phyloP scores from a whole-genome alignment of 2,888 invertebrate genomes.

The Alsophila aescularia region DNA sequence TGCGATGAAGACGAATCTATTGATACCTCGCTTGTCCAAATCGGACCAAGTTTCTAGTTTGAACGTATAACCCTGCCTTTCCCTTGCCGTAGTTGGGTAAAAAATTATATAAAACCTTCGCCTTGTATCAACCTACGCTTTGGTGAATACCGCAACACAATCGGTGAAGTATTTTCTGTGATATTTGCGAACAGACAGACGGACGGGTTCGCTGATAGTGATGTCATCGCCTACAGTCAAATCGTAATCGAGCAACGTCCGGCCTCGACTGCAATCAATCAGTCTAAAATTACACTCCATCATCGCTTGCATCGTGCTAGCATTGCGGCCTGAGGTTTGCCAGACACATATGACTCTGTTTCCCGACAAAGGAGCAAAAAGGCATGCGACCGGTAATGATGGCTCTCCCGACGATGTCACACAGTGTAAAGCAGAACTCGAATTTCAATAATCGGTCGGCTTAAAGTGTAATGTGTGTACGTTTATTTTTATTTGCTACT shows the following conservation, averaged over 20 bases:
- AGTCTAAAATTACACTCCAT: constrained; percentile 20
- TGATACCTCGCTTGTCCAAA: too few relatives aligned
- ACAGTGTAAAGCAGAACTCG: not conserved
- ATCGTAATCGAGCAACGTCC: constrained; percentile 5
- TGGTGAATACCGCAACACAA: too few relatives aligned
- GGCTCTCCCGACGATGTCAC: constrained; percentile 42
- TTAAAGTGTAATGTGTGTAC: not conserved
- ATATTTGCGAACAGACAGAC: too few relatives aligned
- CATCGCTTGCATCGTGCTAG: constrained; percentile 7
- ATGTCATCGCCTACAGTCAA: constrained; percentile 4
- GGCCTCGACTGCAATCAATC: constrained; percentile 12
- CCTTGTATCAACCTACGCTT: too few relatives aligned
- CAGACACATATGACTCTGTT: constrained; percentile 9
- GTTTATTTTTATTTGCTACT: too few relatives aligned
- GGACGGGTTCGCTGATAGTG: too few relatives aligned
- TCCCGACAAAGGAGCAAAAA: constrained; percentile 62
- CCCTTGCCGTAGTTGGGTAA: too few relatives aligned
- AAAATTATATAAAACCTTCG: too few relatives aligned
- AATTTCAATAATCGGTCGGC: not conserved
- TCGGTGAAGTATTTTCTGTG: too few relatives aligned
- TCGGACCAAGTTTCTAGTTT: too few relatives aligned
- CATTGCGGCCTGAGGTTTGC: not conserved
- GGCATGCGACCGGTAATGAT: constrained; percentile 60
- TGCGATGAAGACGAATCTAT: too few relatives aligned
- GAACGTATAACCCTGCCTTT: too few relatives aligned